Conservation (phyloP, 2,113 vertebrate species). For the Malaclemys terrapin region DNA sequence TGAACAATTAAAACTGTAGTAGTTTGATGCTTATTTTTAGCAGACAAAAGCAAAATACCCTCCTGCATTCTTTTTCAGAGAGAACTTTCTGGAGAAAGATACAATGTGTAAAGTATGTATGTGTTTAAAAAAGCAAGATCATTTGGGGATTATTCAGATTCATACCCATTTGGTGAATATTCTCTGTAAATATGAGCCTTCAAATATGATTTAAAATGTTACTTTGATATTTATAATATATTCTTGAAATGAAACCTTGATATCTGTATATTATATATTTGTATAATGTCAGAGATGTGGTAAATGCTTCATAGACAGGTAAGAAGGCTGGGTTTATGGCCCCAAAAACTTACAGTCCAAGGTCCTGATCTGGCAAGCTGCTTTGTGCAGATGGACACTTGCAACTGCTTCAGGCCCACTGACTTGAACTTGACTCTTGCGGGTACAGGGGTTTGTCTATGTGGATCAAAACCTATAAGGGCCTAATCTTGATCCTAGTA, state of each 20-base stretch:
- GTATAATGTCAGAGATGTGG: not conserved
- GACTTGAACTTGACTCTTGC: not conserved
- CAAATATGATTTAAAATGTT: not conserved
- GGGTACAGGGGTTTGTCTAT: not conserved
- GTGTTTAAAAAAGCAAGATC: not conserved
- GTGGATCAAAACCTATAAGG: rapidly evolving
- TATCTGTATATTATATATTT: not conserved
- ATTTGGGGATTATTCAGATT: not conserved
- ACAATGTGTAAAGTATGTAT: not conserved
- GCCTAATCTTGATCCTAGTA: rapidly evolving
- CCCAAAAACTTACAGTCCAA: rapidly evolving
- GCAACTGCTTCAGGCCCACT: not conserved
- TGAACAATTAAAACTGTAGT: not conserved
- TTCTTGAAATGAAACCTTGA: not conserved
- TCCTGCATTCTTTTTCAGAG: not conserved
- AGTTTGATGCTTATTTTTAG: not conserved
- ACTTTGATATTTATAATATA: not conserved
- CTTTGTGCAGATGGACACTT: not conserved
- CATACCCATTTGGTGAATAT: not conserved
- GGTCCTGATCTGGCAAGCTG: not conserved
- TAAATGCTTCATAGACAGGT: not conserved
- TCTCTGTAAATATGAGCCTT: not conserved
- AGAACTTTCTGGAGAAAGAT: not conserved
- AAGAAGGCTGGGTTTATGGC: not conserved
- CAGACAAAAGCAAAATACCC: not conserved